Base-by-base conservation (phyloP, 2,797 vertebrate species). In the Vireo griseus region DNA sequence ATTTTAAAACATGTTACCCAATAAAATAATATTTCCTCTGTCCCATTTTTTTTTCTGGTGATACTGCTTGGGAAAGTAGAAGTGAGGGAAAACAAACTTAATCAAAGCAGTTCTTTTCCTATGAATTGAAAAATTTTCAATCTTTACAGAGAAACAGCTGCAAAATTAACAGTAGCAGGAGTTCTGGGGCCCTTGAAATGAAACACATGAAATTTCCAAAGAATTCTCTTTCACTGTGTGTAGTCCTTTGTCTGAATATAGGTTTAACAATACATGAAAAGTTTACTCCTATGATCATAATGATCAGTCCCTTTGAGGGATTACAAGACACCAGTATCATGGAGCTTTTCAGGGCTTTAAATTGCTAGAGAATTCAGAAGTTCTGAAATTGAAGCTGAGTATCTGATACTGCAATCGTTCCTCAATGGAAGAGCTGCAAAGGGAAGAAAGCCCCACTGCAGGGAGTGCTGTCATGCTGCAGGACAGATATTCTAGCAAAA, bases 371-470 rank as follows among this genome's bases (percentile, higher is more conserved):
- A 90, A 95, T 92, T 90, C 79, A 90, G 73, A 95, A 72, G 63
- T 86, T 94, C 78, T 83, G 67, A 88, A 94, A 79, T 51, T 81
- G 94, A 88, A 95, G 90, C 88, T 86, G 88, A 96, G 82, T 65
- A 92, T 92, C 75, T 84, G 87, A 89, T 96, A 81, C 9, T 92
- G 84, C 74, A 84, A 48, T 92, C 59, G 4, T 77, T 35, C 65
- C 76, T 96, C 65, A 72, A 47, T 65, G 77, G 74, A 93, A 72
- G 82, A 97, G 77, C 72, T 90, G 61, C 72, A 95, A 92, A 96
- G 37, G 47, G 24, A 52, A 65, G 67, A 88, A 82, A 79, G 54
- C 54, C 51, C 89, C 63, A 51, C 61, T 86, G 87, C 83, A 71
- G 92, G 73, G 62, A 89, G 71, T 57, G 39, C 82, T 66, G 74